Percentiles rank a stretch among this genome's conserved stretches.
phyloP scores from a whole-genome alignment of 2,797 vertebrate genomes.

The Lates japonicus region DNA sequence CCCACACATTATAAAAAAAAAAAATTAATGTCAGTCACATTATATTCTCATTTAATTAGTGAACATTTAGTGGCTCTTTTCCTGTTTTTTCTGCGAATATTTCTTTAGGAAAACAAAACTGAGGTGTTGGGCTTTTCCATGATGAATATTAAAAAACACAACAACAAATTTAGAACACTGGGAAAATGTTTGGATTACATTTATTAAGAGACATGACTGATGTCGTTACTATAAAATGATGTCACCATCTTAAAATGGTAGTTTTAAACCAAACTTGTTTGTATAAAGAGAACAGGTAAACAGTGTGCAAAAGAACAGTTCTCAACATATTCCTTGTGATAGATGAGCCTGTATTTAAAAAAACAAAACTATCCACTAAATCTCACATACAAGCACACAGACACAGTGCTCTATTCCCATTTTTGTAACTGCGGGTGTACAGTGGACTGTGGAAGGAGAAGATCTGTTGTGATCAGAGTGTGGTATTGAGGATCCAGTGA shows the following conservation, averaged over 20 bases:
- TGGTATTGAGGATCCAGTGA: slow-evolving; percentile 87
- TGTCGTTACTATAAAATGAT: no score
- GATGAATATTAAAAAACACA: neutral
- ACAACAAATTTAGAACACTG: neutral
- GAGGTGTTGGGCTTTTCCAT: neutral
- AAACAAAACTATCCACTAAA: no score
- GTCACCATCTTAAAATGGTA: no score
- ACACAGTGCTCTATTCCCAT: neutral
- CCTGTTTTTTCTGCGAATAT: no score
- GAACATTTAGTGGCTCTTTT: neutral
- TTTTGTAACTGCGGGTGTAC: slow-evolving; percentile 89
- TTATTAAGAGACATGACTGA: no score
- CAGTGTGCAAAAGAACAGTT: no score
- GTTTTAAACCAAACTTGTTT: no score
- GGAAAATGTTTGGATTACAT: neutral
- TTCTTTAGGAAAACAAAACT: no score
- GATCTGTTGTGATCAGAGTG: slow-evolving; percentile 96
- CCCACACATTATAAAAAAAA: no score
- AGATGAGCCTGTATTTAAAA: no score
- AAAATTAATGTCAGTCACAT: neutral
- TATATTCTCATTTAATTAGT: neutral
- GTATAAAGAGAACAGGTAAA: no score
- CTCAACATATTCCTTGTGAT: no score
- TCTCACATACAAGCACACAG: neutral
- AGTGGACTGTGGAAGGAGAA: slow-evolving; percentile 93